phyloP scores from a whole-genome alignment of 2,797 vertebrate genomes.

The Melanogrammus aeglefinus region DNA sequence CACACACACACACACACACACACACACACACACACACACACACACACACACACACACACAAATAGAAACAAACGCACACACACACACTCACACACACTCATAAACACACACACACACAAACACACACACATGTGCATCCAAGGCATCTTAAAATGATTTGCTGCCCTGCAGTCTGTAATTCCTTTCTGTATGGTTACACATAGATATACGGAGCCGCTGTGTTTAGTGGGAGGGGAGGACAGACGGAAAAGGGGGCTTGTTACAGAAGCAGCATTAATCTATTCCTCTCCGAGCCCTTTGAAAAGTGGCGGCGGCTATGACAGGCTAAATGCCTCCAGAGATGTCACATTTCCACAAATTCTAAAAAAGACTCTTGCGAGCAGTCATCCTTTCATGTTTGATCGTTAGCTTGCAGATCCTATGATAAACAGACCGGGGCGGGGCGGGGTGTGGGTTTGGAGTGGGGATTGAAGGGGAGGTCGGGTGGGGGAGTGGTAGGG shows the following conservation, averaged over 20 bases:
- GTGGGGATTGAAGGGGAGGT: slow-evolving; percentile 32
- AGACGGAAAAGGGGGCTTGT: slow-evolving; percentile 73
- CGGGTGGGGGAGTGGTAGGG: slow-evolving; percentile 20
- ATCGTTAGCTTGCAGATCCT: slow-evolving; percentile 79
- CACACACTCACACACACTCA: neutral
- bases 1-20: neutral
- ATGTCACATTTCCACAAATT: slow-evolving; percentile 82
- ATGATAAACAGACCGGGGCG: slow-evolving; percentile 79
- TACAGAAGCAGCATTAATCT: slow-evolving; percentile 79
- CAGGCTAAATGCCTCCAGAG: slow-evolving; percentile 82
- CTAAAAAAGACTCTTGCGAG: slow-evolving; percentile 74
- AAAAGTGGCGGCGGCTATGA: slow-evolving; percentile 74
- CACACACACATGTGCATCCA: slow-evolving; percentile 1
- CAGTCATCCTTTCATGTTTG: slow-evolving; percentile 84
- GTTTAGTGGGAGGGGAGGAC: slow-evolving; percentile 59
- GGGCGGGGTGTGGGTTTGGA: slow-evolving; percentile 45
- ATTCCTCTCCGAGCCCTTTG: slow-evolving; percentile 74
- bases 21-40: neutral
- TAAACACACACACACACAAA: neutral
- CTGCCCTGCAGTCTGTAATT: slow-evolving; percentile 50
- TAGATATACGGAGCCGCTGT: slow-evolving; percentile 49
- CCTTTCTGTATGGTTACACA: slow-evolving; percentile 47
- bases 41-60: neutral
- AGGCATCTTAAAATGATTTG: slow-evolving; percentile 62
- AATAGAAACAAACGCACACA: neutral